These are phyloP conservation scores for Oscheius myriophilus DNA, from an alignment of 2,888 invertebrate genomes.

Conservation along the genomic window DNA sequence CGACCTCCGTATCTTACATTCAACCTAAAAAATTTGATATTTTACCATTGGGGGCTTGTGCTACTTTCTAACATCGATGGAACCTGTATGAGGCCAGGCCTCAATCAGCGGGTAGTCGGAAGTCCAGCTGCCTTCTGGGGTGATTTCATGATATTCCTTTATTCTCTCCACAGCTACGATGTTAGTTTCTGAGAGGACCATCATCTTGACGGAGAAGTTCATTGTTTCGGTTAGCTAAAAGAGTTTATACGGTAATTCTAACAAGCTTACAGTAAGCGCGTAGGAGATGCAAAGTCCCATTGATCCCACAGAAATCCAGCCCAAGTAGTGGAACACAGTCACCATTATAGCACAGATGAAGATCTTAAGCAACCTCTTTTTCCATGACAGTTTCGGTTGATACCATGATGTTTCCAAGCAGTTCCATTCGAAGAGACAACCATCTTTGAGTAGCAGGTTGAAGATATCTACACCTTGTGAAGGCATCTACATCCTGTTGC, in stretches of 20 bases:
- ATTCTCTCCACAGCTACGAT: conserved; percentile 95
- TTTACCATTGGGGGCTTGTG: not conserved
- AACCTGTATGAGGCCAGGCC: conserved; percentile 40
- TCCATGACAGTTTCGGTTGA: not conserved
- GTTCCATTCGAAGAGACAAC: conserved; percentile 91
- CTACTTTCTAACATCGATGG: conserved; percentile 41
- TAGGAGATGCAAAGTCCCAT: conserved; percentile 75
- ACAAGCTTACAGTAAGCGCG: conserved; percentile 40
- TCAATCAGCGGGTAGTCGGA: conserved; percentile 31
- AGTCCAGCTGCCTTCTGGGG: conserved; percentile 40
- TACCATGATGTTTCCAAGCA: conserved; percentile 88
- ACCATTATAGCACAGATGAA: conserved; percentile 91
- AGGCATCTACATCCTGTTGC: conserved; percentile 41
- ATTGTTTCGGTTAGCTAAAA: conserved; percentile 87
- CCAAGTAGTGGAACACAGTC: conserved; percentile 75
- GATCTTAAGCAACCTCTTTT: conserved; percentile 70
- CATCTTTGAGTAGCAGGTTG: conserved; percentile 74
- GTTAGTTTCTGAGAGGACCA: conserved; percentile 94
- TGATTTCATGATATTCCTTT: conserved; percentile 84
- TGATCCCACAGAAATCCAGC: conserved; percentile 72
- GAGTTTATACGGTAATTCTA: not conserved
- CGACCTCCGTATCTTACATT: conserved; percentile 41
- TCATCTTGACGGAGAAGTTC: conserved; percentile 94
- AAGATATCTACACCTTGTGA: conserved; percentile 50
- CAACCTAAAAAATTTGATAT: conserved; percentile 28